Conservation (phyloP, 2,888 invertebrate genomes). For the Synergus itoensis region DNA sequence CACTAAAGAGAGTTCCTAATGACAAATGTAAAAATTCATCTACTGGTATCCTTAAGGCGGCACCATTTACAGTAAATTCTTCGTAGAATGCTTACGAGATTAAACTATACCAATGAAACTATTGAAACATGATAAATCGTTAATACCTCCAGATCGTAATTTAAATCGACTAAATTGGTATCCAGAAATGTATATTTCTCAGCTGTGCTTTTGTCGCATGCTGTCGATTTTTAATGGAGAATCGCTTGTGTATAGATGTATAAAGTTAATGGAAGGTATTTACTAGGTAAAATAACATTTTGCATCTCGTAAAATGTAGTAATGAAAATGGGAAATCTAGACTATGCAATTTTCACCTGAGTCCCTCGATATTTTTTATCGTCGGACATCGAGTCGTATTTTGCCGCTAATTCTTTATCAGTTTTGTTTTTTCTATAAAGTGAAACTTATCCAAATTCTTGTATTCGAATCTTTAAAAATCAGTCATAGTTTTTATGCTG, state of each 20-base stretch:
- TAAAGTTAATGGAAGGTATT: conserved; percentile 29
- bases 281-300: neutral
- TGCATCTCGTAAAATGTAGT: neutral
- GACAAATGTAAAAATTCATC: conserved; percentile 3
- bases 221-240: conserved; percentile 1
- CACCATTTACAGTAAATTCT: neutral
- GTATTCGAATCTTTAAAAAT: neutral
- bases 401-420: neutral
- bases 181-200: conserved; percentile 2
- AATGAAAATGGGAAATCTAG: neutral
- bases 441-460: neutral
- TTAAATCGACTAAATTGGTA: neutral
- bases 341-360: neutral
- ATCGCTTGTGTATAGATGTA: conserved; percentile 40
- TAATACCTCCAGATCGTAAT: neutral
- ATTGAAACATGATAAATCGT: neutral
- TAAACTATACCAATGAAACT: neutral
- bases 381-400: neutral
- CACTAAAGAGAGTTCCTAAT: neutral
- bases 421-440: no score
- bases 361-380: neutral
- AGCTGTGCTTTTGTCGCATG: conserved; percentile 31
- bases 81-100: neutral
- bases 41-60: conserved; percentile 16
- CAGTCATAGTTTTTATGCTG: neutral